Evolutionary conservation across 2,888 invertebrate genomes (phyloP), one percentile per base, ranked within the genome.

Genomic region (Sarcophaga subvicina): DNA sequence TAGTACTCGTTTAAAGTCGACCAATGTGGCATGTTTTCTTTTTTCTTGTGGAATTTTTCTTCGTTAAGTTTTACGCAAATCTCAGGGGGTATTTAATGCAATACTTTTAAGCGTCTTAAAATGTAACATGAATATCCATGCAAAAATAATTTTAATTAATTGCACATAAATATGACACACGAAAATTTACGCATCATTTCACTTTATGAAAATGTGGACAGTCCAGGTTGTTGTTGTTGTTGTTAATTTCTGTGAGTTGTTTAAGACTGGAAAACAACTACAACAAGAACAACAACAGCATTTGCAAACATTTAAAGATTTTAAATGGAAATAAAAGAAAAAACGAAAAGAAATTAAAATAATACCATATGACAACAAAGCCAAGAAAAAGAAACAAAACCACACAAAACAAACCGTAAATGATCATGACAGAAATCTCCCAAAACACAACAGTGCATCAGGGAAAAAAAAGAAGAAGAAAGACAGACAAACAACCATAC

Each of bases 131-230:
- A 79, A 79, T 73, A 69, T 73, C 69, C 73, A 80, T 76, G 80
- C 63, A 72, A 78, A 54, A 80, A 85, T 85, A 85, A 80, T 85
- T 83, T 76, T 86, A 80, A 80, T 83, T 83, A 88, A 85, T 87
- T 83, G 88, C 83, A 80, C 71, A 83, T 78, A 83, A 88, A 88
- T 88, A 81, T 86, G 88, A 86, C 86, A 84, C 81, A 88, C 54
- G 60, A 80, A 83, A 80, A 69, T 88, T 85, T 75, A 88, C 76
- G 80, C 86, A 86, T 88, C 88, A 86, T 88, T 88, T 83, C 86
- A 83, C 71, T 80, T 59, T 22, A 67, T 10, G 70, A 67, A 81
- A 82, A 85, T 78, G 73, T 82, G 69, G 78, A 64, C 82, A 85
- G 82, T 47, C 82, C 59, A 82, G 37, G 14, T 54, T 17, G 54